phyloP scores from a whole-genome alignment of 1,140 invertebrate genomes.

The Bombus sylvicola region DNA sequence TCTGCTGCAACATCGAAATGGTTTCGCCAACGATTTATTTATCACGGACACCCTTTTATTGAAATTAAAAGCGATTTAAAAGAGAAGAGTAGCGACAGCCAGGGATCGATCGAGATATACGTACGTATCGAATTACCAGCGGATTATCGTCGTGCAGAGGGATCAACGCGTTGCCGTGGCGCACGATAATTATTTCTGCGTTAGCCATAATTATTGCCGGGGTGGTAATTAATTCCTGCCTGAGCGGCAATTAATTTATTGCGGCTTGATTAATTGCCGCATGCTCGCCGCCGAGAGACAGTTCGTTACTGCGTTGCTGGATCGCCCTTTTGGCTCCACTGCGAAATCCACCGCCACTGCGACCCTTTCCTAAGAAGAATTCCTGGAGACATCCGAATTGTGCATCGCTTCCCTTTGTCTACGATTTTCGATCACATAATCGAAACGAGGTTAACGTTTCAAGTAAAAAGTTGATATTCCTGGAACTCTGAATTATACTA shows the following conservation, averaged over 20 bases:
- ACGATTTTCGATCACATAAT: background rate
- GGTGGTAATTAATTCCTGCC: slow-evolving; percentile 68
- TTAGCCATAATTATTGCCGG: slow-evolving; percentile 67
- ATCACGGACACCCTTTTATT: slow-evolving; percentile 23
- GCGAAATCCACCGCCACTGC: slow-evolving; percentile 10
- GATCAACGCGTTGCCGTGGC: slow-evolving; percentile 59
- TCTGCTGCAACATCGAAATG: too few relatives aligned
- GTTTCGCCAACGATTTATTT: slow-evolving; percentile 20
- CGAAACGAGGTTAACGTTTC: background rate
- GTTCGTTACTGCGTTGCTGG: slow-evolving; percentile 53
- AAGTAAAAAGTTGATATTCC: background rate
- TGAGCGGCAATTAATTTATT: slow-evolving; percentile 67
- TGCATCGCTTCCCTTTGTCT: background rate
- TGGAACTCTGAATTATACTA: too few relatives aligned
- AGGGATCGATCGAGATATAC: slow-evolving; percentile 59
- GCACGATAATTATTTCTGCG: slow-evolving; percentile 69
- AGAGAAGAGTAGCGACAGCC: background rate
- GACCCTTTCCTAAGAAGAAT: background rate
- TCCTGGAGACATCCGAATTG: background rate
- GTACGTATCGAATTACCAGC: slow-evolving; percentile 63
- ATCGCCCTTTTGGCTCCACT: slow-evolving; percentile 45
- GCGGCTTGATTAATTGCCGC: slow-evolving; percentile 68
- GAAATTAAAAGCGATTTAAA: slow-evolving; percentile 53
- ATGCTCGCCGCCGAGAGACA: slow-evolving; percentile 55
- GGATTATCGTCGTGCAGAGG: slow-evolving; percentile 57